Conservation (phyloP, 2,888 invertebrate species). For the Mythimna loreyi region DNA sequence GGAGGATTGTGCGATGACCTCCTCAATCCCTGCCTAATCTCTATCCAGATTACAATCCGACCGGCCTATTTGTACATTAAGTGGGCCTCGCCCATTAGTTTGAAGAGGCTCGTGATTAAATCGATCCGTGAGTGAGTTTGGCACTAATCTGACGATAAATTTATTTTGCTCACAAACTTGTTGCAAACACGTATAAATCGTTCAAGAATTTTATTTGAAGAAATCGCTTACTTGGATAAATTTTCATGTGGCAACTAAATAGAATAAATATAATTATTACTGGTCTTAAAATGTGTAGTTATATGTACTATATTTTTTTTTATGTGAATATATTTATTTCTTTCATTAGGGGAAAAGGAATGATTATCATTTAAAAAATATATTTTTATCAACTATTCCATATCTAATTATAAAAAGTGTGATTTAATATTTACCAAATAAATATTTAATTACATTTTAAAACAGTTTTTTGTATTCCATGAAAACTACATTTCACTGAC, state of each 20-base stretch:
- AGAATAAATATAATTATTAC: not conserved
- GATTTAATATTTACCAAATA: too few species aligned
- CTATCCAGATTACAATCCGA: constrained; percentile 76
- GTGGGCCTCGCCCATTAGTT: constrained; percentile 76
- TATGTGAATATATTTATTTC: too few species aligned
- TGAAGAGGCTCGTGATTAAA: constrained; percentile 74
- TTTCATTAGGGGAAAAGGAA: not conserved
- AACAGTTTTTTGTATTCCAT: not conserved
- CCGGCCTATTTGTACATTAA: constrained; percentile 78
- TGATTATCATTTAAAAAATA: not conserved
- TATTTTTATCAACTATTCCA: not conserved
- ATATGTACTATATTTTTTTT: not conserved
- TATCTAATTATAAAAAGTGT: not conserved
- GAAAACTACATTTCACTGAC: not conserved
- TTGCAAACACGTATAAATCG: constrained; percentile 53
- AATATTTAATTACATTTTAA: not conserved
- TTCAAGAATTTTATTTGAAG: constrained; percentile 34
- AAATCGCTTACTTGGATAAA: constrained; percentile 30
- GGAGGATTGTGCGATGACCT: constrained; percentile 67
- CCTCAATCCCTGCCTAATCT: constrained; percentile 73
- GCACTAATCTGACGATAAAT: constrained; percentile 71
- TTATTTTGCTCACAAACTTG: constrained; percentile 63
- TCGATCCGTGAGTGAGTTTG: constrained; percentile 74
- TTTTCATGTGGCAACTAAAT: constrained; percentile 14
- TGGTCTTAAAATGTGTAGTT: not conserved